Conservation (phyloP, 2,113 vertebrate genomes). For the Columbina picui region DNA sequence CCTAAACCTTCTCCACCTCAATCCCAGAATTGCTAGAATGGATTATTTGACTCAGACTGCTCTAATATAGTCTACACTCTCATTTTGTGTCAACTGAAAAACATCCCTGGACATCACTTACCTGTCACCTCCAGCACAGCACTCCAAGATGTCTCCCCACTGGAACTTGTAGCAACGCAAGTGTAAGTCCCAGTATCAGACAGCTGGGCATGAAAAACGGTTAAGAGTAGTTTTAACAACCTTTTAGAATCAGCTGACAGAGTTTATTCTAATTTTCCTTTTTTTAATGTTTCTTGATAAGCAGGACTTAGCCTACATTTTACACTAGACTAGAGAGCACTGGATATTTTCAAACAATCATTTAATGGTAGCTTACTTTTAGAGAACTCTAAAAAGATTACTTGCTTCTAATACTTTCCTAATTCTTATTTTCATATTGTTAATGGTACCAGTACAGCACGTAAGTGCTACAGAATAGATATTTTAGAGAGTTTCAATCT, state of each 20-base stretch:
- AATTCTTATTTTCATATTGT: not conserved
- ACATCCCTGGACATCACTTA: not conserved
- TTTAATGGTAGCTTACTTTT: slow-evolving; percentile 15
- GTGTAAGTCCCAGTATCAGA: slow-evolving; percentile 96
- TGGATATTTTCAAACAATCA: slow-evolving; percentile 1
- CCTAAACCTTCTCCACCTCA: not conserved
- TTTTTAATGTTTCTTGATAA: not conserved
- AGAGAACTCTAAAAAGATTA: not conserved
- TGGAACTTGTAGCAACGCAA: slow-evolving; percentile 96
- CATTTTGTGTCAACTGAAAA: not conserved
- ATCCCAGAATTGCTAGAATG: not conserved
- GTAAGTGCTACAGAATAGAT: not conserved
- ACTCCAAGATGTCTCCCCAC: slow-evolving; percentile 97
- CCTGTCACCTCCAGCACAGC: slow-evolving; percentile 95
- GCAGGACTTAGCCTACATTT: slow-evolving; percentile 3
- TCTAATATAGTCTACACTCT: not conserved
- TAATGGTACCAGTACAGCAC: not conserved
- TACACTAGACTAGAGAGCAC: not conserved
- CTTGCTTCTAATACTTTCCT: not conserved
- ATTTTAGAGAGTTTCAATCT: not conserved
- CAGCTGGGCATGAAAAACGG: slow-evolving; percentile 70
- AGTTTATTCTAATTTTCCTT: not conserved
- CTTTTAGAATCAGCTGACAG: not conserved
- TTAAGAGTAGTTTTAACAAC: not conserved
- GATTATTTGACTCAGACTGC: not conserved